Percentiles rank a stretch among this genome's conserved stretches.
Evolutionary conservation across 2,113 vertebrate species (phyloP).

Genomic region (Hippolais icterina): DNA sequence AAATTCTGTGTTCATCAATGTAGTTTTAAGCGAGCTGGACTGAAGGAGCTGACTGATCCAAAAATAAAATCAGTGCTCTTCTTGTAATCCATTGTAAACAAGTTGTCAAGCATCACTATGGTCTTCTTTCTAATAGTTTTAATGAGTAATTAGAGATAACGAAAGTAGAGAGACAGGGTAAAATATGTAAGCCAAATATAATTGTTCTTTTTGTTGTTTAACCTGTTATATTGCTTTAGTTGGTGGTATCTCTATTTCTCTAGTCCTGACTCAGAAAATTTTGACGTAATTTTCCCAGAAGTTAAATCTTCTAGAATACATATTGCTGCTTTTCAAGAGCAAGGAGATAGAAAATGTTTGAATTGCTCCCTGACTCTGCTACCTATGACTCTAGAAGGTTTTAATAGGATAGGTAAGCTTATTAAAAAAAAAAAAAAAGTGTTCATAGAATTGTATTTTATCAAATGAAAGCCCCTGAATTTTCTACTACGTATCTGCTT

Average conservation of each 20-base stretch:
- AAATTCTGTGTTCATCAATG: neutral
- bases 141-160: constrained; percentile 31
- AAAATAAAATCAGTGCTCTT: constrained; percentile 27
- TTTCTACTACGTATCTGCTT: neutral
- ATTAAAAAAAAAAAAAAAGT: neutral
- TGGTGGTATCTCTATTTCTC: neutral
- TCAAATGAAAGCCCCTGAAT: neutral
- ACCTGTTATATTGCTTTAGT: neutral
- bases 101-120: neutral
- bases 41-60: constrained; percentile 13
- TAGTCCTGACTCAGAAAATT: neutral
- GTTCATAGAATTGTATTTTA: neutral
- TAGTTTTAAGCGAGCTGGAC: constrained; percentile 2
- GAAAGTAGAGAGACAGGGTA: neutral
- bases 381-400: neutral
- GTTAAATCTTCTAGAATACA: neutral
- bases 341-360: neutral
- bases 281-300: neutral
- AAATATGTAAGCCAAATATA: constrained; percentile 5
- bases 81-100: constrained; percentile 27
- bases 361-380: neutral
- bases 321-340: constrained; percentile 10
- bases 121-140: constrained; percentile 33
- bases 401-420: neutral
- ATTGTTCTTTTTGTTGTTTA: neutral